Evolutionary conservation across 2,797 vertebrate genomes (phyloP), one percentile per base, ranked within the genome.

Genomic region (Sciaenops ocellatus): DNA sequence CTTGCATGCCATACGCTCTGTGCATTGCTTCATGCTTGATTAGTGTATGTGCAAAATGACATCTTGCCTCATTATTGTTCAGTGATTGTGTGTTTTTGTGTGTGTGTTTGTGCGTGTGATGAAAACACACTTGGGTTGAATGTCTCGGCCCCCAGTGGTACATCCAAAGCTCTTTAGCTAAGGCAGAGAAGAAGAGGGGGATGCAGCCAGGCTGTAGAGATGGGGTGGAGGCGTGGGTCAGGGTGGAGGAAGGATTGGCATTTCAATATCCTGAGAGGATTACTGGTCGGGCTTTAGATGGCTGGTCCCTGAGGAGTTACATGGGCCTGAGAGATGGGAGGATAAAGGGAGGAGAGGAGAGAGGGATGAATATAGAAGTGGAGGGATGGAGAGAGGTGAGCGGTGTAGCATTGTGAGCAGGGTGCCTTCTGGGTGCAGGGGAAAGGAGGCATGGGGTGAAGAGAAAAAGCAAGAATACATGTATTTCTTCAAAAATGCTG

Each of bases 211-310:
- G 82, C 75, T 84, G 85, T 65, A 61, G 79, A 66, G 84, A 85
- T 50, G 85, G 73, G 85, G 85, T 77, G 86, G 87, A 87, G 85
- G 87, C 85, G 85, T 10, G 57, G 89, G 91, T 92, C 92, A 92
- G 83, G 60, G 75, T 82, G 78, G 79, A 82, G 77, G 85, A 85
- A 78, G 93, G 91, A 90, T 94, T 93, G 93, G 93, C 94, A 94
- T 95, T 95, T 95, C 92, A 92, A 92, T 94, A 93, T 94, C 93
- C 90, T 95, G 90, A 93, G 93, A 95, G 93, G 93, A 92, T 95
- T 93, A 91, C 78, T 38, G 83, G 79, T 61, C 50, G 1, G 81
- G 90, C 89, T 90, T 93, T 84, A 92, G 90, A 93, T 89, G 87
- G 79, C 59, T 30, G 76, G 84, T 90, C 82, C 93, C 92, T 42